Percentiles rank a stretch among this genome's conserved stretches.
Evolutionary conservation across 2,888 invertebrate species (phyloP).

Genomic region (Patella depressa): DNA sequence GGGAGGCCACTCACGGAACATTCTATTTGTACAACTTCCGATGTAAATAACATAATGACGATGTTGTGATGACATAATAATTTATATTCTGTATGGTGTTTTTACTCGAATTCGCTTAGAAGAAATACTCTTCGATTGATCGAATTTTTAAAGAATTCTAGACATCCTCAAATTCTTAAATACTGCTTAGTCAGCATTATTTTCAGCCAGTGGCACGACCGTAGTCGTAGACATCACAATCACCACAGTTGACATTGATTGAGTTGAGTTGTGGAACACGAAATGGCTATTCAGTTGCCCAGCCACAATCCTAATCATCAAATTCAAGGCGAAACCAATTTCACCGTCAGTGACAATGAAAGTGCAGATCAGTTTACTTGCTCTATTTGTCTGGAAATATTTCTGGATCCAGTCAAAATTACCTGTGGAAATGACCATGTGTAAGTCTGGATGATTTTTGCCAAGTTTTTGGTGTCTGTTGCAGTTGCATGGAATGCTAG

Average conservation of each 20-base stretch:
- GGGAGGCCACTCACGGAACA: background rate
- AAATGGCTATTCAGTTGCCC: background rate
- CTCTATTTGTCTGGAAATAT: slow-evolving; percentile 56
- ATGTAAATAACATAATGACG: background rate
- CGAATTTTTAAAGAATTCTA: no score
- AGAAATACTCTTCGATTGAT: no score
- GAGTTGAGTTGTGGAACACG: background rate
- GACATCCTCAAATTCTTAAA: no score
- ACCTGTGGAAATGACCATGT: slow-evolving; percentile 53
- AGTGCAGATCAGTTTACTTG: slow-evolving; percentile 42
- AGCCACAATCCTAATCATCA: background rate
- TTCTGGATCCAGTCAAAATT: slow-evolving; percentile 49
- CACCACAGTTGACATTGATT: background rate
- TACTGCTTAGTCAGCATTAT: background rate
- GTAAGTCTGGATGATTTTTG: slow-evolving; percentile 33
- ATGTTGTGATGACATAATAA: no score
- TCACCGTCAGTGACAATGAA: no score
- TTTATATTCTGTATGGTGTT: no score
- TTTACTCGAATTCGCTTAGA: no score
- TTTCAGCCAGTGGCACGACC: background rate
- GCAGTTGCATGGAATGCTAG: no score
- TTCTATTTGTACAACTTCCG: background rate
- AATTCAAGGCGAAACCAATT: no score
- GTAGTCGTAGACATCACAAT: background rate
- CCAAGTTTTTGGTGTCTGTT: no score